Evolutionary conservation across 2,797 vertebrate genomes (phyloP), one percentile per base, ranked within the genome.

Genomic region (Chloroceryle inda): DNA sequence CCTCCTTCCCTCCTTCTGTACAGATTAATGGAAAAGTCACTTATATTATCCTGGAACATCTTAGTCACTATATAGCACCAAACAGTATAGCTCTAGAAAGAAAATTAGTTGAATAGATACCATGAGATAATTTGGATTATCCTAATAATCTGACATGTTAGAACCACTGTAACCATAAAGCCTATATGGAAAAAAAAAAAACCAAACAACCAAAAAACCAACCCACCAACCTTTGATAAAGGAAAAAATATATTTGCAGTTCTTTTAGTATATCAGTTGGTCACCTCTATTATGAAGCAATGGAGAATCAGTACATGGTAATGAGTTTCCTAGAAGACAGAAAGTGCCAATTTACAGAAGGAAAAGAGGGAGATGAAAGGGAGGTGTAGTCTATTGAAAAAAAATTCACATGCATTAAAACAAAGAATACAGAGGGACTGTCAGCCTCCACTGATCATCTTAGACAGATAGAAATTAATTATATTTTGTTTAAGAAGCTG

Each of bases 401-500:
- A 95, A 95, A 95, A 75, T 72, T 91, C 83, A 83, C 66, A 74
- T 93, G 77, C 83, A 91, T 95, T 96, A 97, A 97, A 97, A 97
- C 92, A 97, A 96, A 97, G 97, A 97, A 93, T 95, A 94, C 63
- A 91, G 88, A 93, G 61, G 77, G 84, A 95, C 92, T 98, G 97
- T 98, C 98, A 98, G 71, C 89, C 55, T 94, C 63, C 66, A 88
- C 81, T 98, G 97, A 97, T 98, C 96, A 97, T 67, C 59, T 69
- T 91, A 97, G 97, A 98, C 98, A 98, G 97, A 97, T 92, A 98
- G 95, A 98, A 97, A 98, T 98, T 98, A 98, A 98, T 98, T 98
- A 96, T 96, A 96, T 97, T 98, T 98, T 97, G 92, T 97, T 97
- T 98, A 97, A 97, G 93, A 97, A 97, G 92, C 95, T 97, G 88